Percentiles rank a stretch among this genome's conserved stretches.
Evolutionary conservation across 2,888 invertebrate genomes (phyloP).

Genomic region (Euproctis similis): DNA sequence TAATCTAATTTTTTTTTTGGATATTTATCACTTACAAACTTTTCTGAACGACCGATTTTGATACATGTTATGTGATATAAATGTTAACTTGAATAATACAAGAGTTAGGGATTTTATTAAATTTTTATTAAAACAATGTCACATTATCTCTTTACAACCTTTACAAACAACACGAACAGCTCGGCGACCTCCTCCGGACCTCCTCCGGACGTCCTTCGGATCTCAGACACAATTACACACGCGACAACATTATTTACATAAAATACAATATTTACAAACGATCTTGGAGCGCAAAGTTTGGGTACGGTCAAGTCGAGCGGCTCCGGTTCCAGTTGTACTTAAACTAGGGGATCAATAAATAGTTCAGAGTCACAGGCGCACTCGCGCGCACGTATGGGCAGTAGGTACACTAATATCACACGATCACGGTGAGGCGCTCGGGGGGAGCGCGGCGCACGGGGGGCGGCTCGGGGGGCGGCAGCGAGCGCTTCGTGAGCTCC

Average conservation of each 20-base stretch:
- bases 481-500: constrained; percentile 85
- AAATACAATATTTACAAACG: constrained; percentile 60
- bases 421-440: constrained; percentile 66
- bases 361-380: constrained; percentile 32
- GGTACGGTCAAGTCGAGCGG: constrained; percentile 48
- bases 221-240: constrained; percentile 37
- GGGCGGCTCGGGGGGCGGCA: constrained; percentile 57
- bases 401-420: constrained; percentile 29
- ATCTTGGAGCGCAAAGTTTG: too few species aligned
- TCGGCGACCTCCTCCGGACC: constrained; percentile 35
- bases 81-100: constrained; percentile 7
- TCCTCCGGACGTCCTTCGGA: too few species aligned
- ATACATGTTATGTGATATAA: too few species aligned
- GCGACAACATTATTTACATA: constrained; percentile 65
- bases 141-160: constrained; percentile 51
- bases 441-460: constrained; percentile 45
- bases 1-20: too few species aligned
- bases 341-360: too few species aligned
- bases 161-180: constrained; percentile 51
- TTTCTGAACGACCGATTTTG: too few species aligned
- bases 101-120: constrained; percentile 20
- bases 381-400: constrained; percentile 1
- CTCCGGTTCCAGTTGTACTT: constrained; percentile 17
- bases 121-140: constrained; percentile 58
- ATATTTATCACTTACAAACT: too few species aligned